Evolutionary conservation across 2,113 vertebrate species (phyloP).

Genomic region (Sinocyclocheilus grahami): DNA sequence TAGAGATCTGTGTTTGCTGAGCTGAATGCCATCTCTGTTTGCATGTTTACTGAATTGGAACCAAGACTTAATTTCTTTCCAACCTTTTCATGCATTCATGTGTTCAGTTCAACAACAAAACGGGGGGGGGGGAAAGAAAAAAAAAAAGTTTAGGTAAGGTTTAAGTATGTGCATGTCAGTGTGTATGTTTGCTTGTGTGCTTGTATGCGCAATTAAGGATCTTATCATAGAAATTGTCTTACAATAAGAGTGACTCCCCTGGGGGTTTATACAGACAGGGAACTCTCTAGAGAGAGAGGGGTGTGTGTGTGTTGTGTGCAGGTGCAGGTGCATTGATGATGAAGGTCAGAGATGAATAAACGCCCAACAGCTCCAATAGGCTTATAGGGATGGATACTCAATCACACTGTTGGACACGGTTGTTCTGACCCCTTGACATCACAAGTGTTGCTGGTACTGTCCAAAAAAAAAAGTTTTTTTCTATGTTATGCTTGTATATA

Average conservation of each 20-base stretch:
- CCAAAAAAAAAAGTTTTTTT: too few relatives aligned
- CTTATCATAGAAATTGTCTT: conserved; percentile 1
- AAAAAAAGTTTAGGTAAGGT: not conserved
- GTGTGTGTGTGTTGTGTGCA: not conserved
- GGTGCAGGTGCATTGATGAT: conserved; percentile 42
- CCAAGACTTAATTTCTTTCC: not conserved
- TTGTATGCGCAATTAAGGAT: conserved; percentile 5
- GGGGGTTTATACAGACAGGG: conserved; percentile 10
- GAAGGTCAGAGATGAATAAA: conserved; percentile 31
- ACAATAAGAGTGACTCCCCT: conserved; percentile 3
- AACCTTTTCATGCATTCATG: not conserved
- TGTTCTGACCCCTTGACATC: too few relatives aligned
- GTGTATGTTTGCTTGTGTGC: not conserved
- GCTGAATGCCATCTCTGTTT: not conserved
- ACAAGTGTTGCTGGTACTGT: too few relatives aligned
- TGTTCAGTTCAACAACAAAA: not conserved
- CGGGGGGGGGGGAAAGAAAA: accelerated
- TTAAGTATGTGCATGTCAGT: conserved; percentile 8
- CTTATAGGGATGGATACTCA: not conserved
- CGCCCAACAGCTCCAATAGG: not conserved
- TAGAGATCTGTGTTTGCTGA: conserved; percentile 21
- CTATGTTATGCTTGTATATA: too few relatives aligned
- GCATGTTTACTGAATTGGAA: conserved; percentile 10
- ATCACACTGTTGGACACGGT: not conserved
- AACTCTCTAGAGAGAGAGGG: conserved; percentile 14